Conservation (phyloP, 2,888 invertebrate species). For the Carterocephalus palaemon region DNA sequence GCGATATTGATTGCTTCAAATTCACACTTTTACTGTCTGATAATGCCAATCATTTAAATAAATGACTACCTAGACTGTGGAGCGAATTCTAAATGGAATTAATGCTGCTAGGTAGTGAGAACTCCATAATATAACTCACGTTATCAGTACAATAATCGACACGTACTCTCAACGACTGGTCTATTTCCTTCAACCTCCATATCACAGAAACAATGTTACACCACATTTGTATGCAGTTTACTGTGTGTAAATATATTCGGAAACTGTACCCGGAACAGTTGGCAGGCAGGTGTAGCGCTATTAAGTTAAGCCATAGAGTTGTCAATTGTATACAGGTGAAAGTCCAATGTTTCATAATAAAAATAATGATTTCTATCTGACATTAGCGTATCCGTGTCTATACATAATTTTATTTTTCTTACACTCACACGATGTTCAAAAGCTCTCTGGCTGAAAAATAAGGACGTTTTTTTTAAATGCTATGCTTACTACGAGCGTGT, state of each 20-base stretch:
- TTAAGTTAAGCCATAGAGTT: slow-evolving; percentile 12
- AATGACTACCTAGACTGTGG: slow-evolving; percentile 1
- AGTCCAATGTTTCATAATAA: slow-evolving; percentile 2
- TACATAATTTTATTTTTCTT: too few species aligned
- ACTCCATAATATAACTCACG: slow-evolving; percentile 11
- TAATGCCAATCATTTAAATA: neutral
- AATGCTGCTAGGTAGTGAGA: slow-evolving; percentile 3
- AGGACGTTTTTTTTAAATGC: too few species aligned
- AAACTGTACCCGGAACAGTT: slow-evolving; percentile 15
- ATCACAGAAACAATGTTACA: slow-evolving; percentile 19
- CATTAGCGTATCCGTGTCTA: slow-evolving; percentile 1
- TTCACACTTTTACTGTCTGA: neutral
- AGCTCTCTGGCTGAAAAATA: too few species aligned
- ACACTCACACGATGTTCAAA: too few species aligned
- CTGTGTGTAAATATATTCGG: slow-evolving; percentile 16
- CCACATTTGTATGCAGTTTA: slow-evolving; percentile 8
- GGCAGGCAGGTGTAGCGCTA: slow-evolving; percentile 5
- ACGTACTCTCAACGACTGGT: slow-evolving; percentile 14
- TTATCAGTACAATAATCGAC: slow-evolving; percentile 14
- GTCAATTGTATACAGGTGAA: slow-evolving; percentile 8
- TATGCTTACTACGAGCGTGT: too few species aligned
- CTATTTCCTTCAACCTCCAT: slow-evolving; percentile 19
- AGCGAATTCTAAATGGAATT: slow-evolving; percentile 6
- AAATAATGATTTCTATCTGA: too few species aligned
- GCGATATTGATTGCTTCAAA: neutral